Base-by-base conservation (phyloP, 2,113 vertebrate species). In the Sinocyclocheilus maitianheensis region DNA sequence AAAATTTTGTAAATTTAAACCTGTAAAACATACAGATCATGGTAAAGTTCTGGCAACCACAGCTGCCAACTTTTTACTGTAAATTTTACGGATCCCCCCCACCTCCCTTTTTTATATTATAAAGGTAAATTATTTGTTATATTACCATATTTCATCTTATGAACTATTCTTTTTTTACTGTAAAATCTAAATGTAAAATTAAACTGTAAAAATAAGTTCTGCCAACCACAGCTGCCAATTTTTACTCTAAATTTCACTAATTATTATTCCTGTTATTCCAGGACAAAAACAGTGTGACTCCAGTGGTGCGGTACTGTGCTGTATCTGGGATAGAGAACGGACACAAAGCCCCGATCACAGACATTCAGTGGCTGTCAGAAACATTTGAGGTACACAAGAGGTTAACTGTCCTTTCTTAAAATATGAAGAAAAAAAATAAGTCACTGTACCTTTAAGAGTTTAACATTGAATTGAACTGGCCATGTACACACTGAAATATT, bases 281-380 rank as follows among this genome's bases (percentile, higher is more conserved):
- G 90, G 90, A 94, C 48, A 88, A 85, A 78, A 87, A 88, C 40
- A 93, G 86, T 53, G 93, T 93, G 75, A 87, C 87, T 62, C 90
- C 91, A 37, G 87, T 94, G 30, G 93, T 96, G 90, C 93, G 89
- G 69, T 93, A 92, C 91, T 95, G 95, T 67, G 95, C 94, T 2
- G 90, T 95, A 62, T 99, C 98, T 69, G 93, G 94, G 5, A 89
- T 93, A 79, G 92, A 96, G 74, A 90, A 85, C 22, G 94, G 96
- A 55, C 97, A 98, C 88, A 95, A 92, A 92, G 94, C 92, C 30
- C 12, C 93, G 18, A 89, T 96, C 89, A 97, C 96, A 48, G 97
- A 98, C 77, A 89, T 99, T 83, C 95, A 97, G 0, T 99, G 97
- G 97, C 93, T 99, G 78, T 92, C 96, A 5, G 89, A 92, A 72